These are phyloP conservation scores for Ictalurus punctatus DNA, from an alignment of 2,113 vertebrate genomes.

Conservation along the genomic window DNA sequence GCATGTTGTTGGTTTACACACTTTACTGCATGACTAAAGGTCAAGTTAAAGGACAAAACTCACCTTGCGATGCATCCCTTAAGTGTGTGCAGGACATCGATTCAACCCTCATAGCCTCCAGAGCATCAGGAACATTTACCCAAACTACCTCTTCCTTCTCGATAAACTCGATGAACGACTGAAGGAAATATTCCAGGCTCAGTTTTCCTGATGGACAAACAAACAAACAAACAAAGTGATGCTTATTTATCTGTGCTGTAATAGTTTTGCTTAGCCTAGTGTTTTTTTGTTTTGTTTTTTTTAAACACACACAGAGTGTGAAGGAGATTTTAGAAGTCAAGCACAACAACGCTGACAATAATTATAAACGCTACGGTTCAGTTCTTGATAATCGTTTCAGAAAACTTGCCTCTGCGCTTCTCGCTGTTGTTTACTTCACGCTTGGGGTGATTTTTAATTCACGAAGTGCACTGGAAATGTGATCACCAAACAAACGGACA, in stretches of 20 bases:
- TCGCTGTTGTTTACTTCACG: constrained; percentile 70
- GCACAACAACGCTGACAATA: constrained; percentile 24
- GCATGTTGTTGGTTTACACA: not conserved
- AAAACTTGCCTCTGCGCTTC: constrained; percentile 41
- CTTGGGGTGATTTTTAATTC: constrained; percentile 67
- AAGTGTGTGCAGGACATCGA: constrained; percentile 26
- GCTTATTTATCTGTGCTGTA: constrained; percentile 11
- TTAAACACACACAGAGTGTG: constrained; percentile 4
- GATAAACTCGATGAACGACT: not conserved
- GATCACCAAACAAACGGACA: constrained; percentile 59
- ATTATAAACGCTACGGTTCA: constrained; percentile 57
- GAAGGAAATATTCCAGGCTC: constrained; percentile 36
- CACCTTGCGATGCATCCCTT: not conserved
- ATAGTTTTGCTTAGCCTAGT: not conserved
- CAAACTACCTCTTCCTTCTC: constrained; percentile 19
- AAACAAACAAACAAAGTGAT: not conserved
- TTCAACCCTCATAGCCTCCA: constrained; percentile 1
- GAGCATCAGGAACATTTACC: constrained; percentile 17
- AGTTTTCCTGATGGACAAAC: constrained; percentile 17
- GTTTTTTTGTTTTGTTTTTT: not conserved
- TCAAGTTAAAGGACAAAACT: constrained; percentile 18
- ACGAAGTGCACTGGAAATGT: constrained; percentile 47
- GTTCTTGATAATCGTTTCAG: constrained; percentile 56
- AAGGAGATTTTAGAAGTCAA: constrained; percentile 35
- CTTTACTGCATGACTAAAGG: not conserved